Conservation (phyloP, 2,888 invertebrate species). For the Sphaerophoria rueppellii region DNA sequence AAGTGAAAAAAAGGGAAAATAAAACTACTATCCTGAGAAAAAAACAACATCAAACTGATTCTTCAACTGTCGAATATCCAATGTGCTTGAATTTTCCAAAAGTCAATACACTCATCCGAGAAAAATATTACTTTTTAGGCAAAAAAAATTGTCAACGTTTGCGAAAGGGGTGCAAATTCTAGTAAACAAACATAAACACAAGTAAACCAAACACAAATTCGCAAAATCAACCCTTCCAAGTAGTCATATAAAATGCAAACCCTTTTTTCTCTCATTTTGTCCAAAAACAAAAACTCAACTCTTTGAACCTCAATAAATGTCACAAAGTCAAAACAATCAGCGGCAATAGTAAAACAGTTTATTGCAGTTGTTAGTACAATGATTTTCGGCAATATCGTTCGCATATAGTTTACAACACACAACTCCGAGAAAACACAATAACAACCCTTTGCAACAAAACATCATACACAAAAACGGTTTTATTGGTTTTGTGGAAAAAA, state of each 20-base stretch:
- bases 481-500: conserved; percentile 70
- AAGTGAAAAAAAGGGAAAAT: too few species aligned
- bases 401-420: background rate
- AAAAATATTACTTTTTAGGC: background rate
- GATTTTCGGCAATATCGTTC: conserved; percentile 64
- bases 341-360: conserved; percentile 69
- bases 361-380: conserved; percentile 72
- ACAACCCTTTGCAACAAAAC: conserved; percentile 60
- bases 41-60: too few species aligned
- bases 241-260: background rate
- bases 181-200: conserved; percentile 66
- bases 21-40: too few species aligned
- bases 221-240: conserved; percentile 40
- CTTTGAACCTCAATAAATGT: conserved; percentile 31
- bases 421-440: background rate
- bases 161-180: conserved; percentile 30
- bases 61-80: too few species aligned
- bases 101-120: conserved; percentile 3
- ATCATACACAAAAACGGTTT: conserved; percentile 35
- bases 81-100: background rate
- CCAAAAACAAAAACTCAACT: conserved; percentile 23
- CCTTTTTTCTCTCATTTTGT: conserved; percentile 22
- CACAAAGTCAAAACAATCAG: conserved; percentile 64
- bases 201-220: conserved; percentile 21
- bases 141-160: conserved; percentile 8